These are phyloP conservation scores for Istiophorus platypterus DNA, from an alignment of 2,113 vertebrate species.

Conservation along the genomic window DNA sequence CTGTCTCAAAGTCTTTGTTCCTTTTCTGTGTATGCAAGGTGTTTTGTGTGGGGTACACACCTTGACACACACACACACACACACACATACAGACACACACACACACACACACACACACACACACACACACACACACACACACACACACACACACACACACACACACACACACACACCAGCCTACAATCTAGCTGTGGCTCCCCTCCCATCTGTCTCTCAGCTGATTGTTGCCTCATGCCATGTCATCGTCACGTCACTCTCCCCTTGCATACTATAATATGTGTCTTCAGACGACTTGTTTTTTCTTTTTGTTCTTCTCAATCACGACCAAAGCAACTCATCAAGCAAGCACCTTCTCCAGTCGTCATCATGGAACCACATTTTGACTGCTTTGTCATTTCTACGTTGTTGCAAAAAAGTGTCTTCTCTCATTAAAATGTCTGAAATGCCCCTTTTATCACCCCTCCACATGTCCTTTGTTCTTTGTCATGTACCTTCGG, in stretches of 20 bases:
- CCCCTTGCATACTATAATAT: constrained; percentile 41
- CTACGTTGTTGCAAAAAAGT: constrained; percentile 58
- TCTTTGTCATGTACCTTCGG: constrained; percentile 18
- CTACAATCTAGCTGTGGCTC: constrained; percentile 55
- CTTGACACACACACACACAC: constrained; percentile 40
- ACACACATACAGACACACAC: constrained; percentile 45
- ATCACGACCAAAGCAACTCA: constrained; percentile 60
- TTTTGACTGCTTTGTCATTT: constrained; percentile 37
- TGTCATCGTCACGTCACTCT: constrained; percentile 66
- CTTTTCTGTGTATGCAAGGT: constrained; percentile 62
- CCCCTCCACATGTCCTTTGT: constrained; percentile 45
- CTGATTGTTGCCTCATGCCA: constrained; percentile 70
- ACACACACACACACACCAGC: constrained; percentile 35
- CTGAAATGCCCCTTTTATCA: constrained; percentile 27
- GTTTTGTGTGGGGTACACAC: constrained; percentile 66
- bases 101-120: constrained; percentile 41
- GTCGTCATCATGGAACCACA: constrained; percentile 35
- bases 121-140: constrained; percentile 45
- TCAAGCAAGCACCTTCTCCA: constrained; percentile 58
- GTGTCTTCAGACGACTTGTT: constrained; percentile 33
- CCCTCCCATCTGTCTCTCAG: constrained; percentile 66
- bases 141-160: constrained; percentile 41
- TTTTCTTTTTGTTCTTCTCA: constrained; percentile 30
- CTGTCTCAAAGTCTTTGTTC: constrained; percentile 77
- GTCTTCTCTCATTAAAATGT: constrained; percentile 64